Percentiles rank a stretch among this genome's conserved stretches.
These are phyloP conservation scores for Pocillopora meandrina DNA, from an alignment of 92 coral and sea anemone genomes.

Conservation along the genomic window DNA sequence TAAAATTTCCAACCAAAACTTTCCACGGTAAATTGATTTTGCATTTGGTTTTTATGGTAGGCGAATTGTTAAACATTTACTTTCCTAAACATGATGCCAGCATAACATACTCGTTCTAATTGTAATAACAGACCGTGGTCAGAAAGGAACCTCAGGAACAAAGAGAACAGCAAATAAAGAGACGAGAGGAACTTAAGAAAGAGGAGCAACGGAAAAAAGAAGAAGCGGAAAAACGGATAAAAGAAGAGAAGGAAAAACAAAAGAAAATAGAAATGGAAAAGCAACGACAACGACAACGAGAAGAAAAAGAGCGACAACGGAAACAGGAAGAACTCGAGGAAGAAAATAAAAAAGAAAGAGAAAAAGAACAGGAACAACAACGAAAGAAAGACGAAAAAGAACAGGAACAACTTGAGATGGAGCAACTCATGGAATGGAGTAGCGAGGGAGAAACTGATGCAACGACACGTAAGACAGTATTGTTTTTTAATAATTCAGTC, in stretches of 20 bases:
- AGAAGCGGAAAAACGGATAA: constrained; percentile 1
- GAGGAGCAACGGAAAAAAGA: not conserved
- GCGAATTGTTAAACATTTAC: too few species aligned
- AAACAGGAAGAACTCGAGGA: not conserved
- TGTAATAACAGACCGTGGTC: not conserved
- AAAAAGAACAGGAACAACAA: constrained; percentile 9
- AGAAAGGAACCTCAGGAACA: constrained; percentile 1
- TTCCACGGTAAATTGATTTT: too few species aligned
- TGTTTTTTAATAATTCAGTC: too few species aligned
- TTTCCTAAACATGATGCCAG: not conserved
- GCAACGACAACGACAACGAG: constrained; percentile 13
- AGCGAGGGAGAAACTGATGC: constrained; percentile 60
- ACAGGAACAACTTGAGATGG: constrained; percentile 16
- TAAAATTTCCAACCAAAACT: too few species aligned
- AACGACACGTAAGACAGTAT: constrained; percentile 22
- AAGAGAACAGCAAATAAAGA: not conserved
- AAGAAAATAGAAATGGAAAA: constrained; percentile 18
- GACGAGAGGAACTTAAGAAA: not conserved
- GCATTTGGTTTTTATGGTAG: too few species aligned
- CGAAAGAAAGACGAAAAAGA: constrained; percentile 27
- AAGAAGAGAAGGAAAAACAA: constrained; percentile 11
- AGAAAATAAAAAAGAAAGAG: constrained; percentile 9
- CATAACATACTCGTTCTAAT: too few species aligned
- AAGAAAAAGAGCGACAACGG: constrained; percentile 6
- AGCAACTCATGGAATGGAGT: constrained; percentile 76